Base-by-base conservation (phyloP, 2,797 vertebrate species). In the Pipistrellus kuhlii region DNA sequence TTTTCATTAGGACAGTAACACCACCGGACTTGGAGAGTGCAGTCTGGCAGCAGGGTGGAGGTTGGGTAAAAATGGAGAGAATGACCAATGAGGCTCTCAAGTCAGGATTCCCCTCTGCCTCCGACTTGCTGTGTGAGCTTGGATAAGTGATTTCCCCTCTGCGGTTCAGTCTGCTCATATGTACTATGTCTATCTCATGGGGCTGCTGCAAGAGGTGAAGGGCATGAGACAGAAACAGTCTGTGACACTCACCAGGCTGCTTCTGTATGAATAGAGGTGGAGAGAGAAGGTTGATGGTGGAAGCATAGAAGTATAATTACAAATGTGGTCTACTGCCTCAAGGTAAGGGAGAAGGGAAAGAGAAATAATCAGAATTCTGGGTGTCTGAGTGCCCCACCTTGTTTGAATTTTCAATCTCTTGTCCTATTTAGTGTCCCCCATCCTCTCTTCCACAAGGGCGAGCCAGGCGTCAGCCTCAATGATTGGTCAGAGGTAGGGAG, bases 221-320 rank as follows among this genome's bases (percentile, higher is more conserved):
- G 23, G 27, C 2, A 10, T 7, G 46, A 46, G 3, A 20, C 11
- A 5, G 6, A 48, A 13, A 30, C 1, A 6, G 41, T 5, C 8
- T 25, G 55, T 25, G 68, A 81, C 35, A 25, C n/a, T 51, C 71
- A 9, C 0, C 8, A 27, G 30, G 41, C 30, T 53, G 9, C 23
- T 87, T 84, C 10, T 66, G 9, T 38, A 15, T 20, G 38, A 71
- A 35, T 5, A n/a, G 73, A 90, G 12, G 9, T 57, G 13, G 64
- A 86, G 35, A 75, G 46, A 91, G 51, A 90, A 2, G 3, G 17
- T 62, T 55, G 12, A 17, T 4, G 59, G 13, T 18, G 44, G 44
- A 46, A 87, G n/a, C 64, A 75, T 66, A 38, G 48, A 90, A 32
- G 17, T 35, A 59, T n/a, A 83, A 53, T 2, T 44, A 48, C 1